phyloP scores from a whole-genome alignment of 92 coral and sea anemone genomes.

The Phenganax marumi region DNA sequence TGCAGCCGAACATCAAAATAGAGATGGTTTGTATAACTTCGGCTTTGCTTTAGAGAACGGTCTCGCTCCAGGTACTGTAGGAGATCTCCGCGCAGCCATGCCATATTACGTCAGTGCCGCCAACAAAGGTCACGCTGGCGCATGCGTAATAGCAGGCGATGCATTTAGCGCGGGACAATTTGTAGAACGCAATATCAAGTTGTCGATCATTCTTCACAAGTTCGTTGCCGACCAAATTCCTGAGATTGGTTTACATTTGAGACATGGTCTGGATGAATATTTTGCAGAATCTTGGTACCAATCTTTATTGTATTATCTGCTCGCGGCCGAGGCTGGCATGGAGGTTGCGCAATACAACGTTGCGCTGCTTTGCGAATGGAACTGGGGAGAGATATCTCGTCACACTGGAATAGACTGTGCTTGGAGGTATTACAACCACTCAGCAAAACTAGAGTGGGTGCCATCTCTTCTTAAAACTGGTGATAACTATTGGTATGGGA shows the following conservation, averaged over 20 bases:
- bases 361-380: conserved; percentile 83
- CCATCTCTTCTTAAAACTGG: conserved; percentile 91
- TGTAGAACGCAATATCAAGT: conserved; percentile 66
- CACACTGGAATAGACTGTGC: conserved; percentile 71
- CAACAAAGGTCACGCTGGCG: conserved; percentile 84
- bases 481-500: conserved; percentile 95
- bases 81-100: conserved; percentile 70
- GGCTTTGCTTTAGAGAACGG: conserved; percentile 89
- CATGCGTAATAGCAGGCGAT: conserved; percentile 81
- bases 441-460: conserved; percentile 91
- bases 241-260: conserved; percentile 73
- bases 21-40: conserved; percentile 85
- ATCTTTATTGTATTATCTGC: conserved; percentile 69
- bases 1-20: conserved; percentile 71
- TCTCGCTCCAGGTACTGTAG: conserved; percentile 64
- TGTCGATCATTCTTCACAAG: conserved; percentile 74
- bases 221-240: conserved; percentile 93
- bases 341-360: conserved; percentile 95
- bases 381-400: conserved; percentile 56
- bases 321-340: conserved; percentile 96
- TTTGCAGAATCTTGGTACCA: conserved; percentile 70
- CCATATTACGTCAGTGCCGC: conserved; percentile 84
- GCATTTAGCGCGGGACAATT: conserved; percentile 75
- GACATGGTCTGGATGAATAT: conserved; percentile 76
- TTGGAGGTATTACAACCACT: conserved; percentile 85